phyloP scores from a whole-genome alignment of 2,113 vertebrate genomes.

The Coregonus clupeaformis region DNA sequence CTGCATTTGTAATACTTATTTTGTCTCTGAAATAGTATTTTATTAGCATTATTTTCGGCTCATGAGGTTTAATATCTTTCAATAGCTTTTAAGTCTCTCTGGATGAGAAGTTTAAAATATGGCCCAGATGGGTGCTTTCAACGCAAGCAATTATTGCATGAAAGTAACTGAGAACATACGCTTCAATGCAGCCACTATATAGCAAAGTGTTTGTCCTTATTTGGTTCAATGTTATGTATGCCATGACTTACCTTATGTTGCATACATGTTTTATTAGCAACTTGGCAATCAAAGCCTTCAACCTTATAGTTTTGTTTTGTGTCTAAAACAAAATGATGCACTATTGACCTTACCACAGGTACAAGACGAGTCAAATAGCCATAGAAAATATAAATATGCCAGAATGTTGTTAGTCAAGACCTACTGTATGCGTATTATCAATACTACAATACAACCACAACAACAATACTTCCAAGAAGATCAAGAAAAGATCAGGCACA shows the following conservation, averaged over 20 bases:
- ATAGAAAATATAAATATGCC: too few species aligned
- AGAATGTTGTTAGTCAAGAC: too few species aligned
- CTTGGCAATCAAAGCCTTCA: too few species aligned
- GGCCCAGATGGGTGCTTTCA: constrained; percentile 23
- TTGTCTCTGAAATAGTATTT: constrained; percentile 16
- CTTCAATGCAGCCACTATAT: not conserved
- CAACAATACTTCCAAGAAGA: too few species aligned
- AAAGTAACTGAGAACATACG: constrained; percentile 21
- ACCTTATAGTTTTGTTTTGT: too few species aligned
- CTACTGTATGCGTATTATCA: not conserved
- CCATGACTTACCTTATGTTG: not conserved
- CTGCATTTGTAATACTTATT: constrained; percentile 48
- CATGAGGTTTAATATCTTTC: constrained; percentile 12
- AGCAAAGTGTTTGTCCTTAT: constrained; percentile 4
- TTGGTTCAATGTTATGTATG: not conserved
- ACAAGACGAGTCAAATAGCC: too few species aligned
- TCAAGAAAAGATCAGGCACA: not conserved
- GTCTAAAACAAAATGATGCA: not conserved
- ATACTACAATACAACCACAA: not conserved
- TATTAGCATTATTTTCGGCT: constrained; percentile 19
- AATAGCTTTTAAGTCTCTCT: constrained; percentile 21
- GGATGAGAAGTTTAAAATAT: constrained; percentile 31
- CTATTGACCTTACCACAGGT: not conserved
- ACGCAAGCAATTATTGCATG: constrained; percentile 15
- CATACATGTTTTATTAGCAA: not conserved